A percentile compares a stretch with the other conserved stretches of the same genome.
These are phyloP conservation scores for Acyrthosiphon pisum DNA, from an alignment of 1,140 invertebrate genomes.

Conservation along the genomic window DNA sequence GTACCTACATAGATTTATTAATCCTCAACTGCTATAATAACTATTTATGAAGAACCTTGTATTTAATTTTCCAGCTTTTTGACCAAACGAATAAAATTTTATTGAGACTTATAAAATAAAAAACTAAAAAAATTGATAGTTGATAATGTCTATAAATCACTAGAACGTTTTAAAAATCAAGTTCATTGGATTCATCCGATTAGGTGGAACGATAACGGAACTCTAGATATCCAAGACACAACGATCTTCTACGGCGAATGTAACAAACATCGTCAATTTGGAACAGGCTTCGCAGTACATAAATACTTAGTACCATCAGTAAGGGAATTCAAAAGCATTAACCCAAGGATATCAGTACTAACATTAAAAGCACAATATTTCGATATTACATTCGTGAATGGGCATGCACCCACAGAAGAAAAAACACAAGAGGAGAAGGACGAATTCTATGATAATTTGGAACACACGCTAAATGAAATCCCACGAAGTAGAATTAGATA, in stretches of 20 bases:
- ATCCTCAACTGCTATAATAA: too few relatives aligned
- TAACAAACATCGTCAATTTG: slow-evolving; percentile 5
- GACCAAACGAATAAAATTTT: too few relatives aligned
- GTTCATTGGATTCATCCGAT: too few relatives aligned
- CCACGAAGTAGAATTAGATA: slow-evolving; percentile 56
- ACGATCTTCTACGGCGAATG: neutral
- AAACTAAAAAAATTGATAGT: too few relatives aligned
- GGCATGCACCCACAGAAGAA: slow-evolving; percentile 58
- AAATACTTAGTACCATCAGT: neutral
- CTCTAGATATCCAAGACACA: neutral
- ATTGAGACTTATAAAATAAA: too few relatives aligned
- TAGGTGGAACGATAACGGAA: neutral
- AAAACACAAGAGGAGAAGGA: slow-evolving; percentile 52
- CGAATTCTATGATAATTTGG: slow-evolving; percentile 52
- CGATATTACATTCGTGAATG: slow-evolving; percentile 48
- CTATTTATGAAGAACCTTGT: too few relatives aligned
- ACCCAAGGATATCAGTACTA: slow-evolving; percentile 52
- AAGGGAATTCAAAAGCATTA: slow-evolving; percentile 49
- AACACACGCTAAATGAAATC: neutral
- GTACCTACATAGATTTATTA: too few relatives aligned
- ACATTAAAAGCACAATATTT: slow-evolving; percentile 53
- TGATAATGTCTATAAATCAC: too few relatives aligned
- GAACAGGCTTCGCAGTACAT: neutral
- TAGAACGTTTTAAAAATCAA: too few relatives aligned
- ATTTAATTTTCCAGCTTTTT: too few relatives aligned